Conservation (phyloP, 2,888 invertebrate species). For the Lasioglossum malachurum region DNA sequence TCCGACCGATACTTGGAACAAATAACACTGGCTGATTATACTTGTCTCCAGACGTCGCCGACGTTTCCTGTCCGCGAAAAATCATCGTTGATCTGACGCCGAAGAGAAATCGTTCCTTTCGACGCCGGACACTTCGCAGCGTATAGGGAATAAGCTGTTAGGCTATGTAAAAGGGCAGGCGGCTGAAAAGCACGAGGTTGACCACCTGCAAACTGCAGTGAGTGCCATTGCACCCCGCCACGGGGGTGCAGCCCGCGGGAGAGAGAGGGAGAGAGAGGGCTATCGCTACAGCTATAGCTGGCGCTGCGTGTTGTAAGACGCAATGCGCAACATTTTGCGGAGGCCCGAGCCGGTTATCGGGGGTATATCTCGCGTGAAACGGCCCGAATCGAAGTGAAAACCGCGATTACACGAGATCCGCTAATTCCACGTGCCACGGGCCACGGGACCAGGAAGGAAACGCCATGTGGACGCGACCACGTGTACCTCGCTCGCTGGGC, state of each 20-base stretch:
- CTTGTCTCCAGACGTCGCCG: neutral
- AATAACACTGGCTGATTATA: neutral
- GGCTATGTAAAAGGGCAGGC: neutral
- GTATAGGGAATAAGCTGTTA: neutral
- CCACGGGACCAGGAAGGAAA: conserved; percentile 14
- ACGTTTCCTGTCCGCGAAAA: neutral
- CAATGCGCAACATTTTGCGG: conserved; percentile 84
- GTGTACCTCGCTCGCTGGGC: neutral
- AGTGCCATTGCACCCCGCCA: conserved; percentile 47
- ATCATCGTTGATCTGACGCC: neutral
- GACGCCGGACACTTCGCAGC: neutral
- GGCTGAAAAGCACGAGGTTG: conserved; percentile 64
- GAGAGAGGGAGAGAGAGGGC: neutral
- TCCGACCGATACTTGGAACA: neutral
- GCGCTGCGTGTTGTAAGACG: conserved; percentile 77
- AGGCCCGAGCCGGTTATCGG: conserved; percentile 60
- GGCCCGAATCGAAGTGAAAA: conserved; percentile 55
- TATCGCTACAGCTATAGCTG: conserved; percentile 50
- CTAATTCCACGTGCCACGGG: neutral
- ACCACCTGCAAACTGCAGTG: conserved; percentile 76
- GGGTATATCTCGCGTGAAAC: conserved; percentile 58
- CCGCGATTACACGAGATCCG: neutral
- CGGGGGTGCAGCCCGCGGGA: conserved; percentile 16
- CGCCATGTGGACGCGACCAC: neutral
- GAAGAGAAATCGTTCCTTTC: neutral